Evolutionary conservation across 2,113 vertebrate genomes (phyloP), one percentile per base, ranked within the genome.

Genomic region (Chunga burmeisteri): DNA sequence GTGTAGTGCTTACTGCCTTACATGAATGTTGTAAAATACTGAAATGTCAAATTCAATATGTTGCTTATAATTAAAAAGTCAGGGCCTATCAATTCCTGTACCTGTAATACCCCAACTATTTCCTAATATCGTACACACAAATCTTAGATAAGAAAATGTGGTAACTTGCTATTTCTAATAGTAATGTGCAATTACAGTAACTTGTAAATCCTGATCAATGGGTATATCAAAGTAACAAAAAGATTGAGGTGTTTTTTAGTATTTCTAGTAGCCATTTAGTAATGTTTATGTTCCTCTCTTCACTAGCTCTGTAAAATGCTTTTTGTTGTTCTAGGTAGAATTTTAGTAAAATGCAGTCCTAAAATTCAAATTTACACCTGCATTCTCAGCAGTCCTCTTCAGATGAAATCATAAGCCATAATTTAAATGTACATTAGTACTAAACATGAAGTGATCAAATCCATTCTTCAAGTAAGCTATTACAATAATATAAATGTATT

Each of bases 131-230:
- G 18, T 83, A 22, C 40, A 32, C 44, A 38, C 17, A 65, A 38
- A 59, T 93, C 36, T 70, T 36, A 6, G 26, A 10, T 62, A 62
- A 61, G 25, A 55, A 88, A 73, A 34, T 14, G 7, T 40, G 32
- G 19, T 77, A 65, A 65, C 32, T 52, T 59, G 30, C 0, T 62
- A 32, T 71, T 83, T 93, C 86, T 78, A 23, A 30, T 6, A 61
- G 44, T 49, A 49, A 63, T 0, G 1, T 81, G 13, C 40, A 49
- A 25, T 79, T 90, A 56, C 18, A 61, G 44, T 88, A 77, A 82
- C 56, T 61, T 80, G 55, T 73, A 93, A 92, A 88, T 90, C 40
- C 70, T 75, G 34, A n/a, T 62, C 49, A 77, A 20, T 83, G 42
- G 13, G 4, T 55, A 16, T 32, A 62, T 40, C n/a, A 32, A 74